Evolutionary conservation across 2,797 vertebrate genomes (phyloP).

Genomic region (Hippocampus kuda): DNA sequence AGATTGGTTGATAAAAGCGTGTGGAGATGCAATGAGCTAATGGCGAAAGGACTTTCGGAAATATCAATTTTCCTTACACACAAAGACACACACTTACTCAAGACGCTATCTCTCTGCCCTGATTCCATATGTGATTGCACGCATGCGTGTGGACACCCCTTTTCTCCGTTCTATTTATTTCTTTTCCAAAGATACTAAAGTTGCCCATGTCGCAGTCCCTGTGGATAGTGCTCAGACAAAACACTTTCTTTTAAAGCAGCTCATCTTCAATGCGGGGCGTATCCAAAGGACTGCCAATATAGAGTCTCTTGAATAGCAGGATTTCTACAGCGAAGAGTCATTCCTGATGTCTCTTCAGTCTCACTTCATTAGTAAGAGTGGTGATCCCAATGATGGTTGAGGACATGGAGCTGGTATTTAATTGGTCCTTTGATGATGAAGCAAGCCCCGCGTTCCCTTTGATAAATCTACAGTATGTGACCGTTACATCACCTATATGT

Average conservation of each 20-base stretch:
- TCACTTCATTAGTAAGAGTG: conserved; percentile 42
- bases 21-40: conserved; percentile 46
- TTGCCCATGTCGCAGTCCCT: conserved; percentile 50
- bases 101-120: conserved; percentile 49
- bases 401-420: conserved; percentile 40
- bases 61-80: conserved; percentile 58
- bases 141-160: conserved; percentile 2
- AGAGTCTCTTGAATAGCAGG: conserved; percentile 1
- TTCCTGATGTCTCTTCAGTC: conserved; percentile 44
- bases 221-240: conserved; percentile 50
- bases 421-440: conserved; percentile 36
- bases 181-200: conserved; percentile 59
- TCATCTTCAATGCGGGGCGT: conserved; percentile 51
- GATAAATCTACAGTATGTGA: conserved; percentile 27
- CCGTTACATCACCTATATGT: conserved; percentile 19
- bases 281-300: conserved; percentile 27
- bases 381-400: conserved; percentile 47
- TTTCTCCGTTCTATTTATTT: conserved; percentile 27
- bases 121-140: conserved; percentile 24
- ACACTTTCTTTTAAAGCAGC: conserved; percentile 47
- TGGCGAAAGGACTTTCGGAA: conserved; percentile 43
- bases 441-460: conserved; percentile 16
- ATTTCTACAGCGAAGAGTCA: conserved; percentile 15
- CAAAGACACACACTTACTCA: conserved; percentile 58
- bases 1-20: conserved; percentile 58